These are phyloP conservation scores for Drosophila mimetica DNA, from an alignment of 2,888 invertebrate species.

Conservation along the genomic window DNA sequence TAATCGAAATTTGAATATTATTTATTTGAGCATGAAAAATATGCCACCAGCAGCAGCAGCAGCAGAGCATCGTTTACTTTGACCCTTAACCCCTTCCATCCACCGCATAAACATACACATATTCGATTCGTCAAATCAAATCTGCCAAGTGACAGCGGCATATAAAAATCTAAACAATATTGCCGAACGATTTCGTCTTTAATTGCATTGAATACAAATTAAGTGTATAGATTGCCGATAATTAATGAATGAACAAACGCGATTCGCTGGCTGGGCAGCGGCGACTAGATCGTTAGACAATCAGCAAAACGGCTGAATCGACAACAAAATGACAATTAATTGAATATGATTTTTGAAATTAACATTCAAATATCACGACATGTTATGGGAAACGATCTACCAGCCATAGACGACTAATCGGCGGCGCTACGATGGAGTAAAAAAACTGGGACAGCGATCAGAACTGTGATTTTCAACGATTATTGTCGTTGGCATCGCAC, in stretches of 20 bases:
- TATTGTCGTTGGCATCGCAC: background rate
- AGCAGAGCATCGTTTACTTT: slow-evolving; percentile 7
- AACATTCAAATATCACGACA: slow-evolving; percentile 41
- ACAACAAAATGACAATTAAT: slow-evolving; percentile 72
- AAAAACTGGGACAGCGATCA: background rate
- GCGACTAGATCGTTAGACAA: slow-evolving; percentile 45
- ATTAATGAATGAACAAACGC: slow-evolving; percentile 63
- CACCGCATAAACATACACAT: slow-evolving; percentile 7
- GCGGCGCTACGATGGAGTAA: background rate
- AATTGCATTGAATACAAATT: slow-evolving; percentile 72
- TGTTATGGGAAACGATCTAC: background rate
- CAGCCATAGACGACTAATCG: background rate
- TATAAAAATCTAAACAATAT: slow-evolving; percentile 49
- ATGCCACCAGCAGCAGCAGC: slow-evolving; percentile 9
- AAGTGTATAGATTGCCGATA: slow-evolving; percentile 62
- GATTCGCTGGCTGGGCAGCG: slow-evolving; percentile 26
- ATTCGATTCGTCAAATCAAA: background rate
- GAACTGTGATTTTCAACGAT: background rate
- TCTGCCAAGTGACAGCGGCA: slow-evolving; percentile 4
- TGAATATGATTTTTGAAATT: slow-evolving; percentile 61
- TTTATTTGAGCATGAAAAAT: slow-evolving; percentile 58
- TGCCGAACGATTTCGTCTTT: slow-evolving; percentile 48
- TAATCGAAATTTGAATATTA: slow-evolving; percentile 54
- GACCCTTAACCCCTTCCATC: slow-evolving; percentile 1
- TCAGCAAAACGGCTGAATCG: slow-evolving; percentile 56